Base-by-base conservation (phyloP, 2,888 invertebrate species). In the Chrysolina haemoptera region DNA sequence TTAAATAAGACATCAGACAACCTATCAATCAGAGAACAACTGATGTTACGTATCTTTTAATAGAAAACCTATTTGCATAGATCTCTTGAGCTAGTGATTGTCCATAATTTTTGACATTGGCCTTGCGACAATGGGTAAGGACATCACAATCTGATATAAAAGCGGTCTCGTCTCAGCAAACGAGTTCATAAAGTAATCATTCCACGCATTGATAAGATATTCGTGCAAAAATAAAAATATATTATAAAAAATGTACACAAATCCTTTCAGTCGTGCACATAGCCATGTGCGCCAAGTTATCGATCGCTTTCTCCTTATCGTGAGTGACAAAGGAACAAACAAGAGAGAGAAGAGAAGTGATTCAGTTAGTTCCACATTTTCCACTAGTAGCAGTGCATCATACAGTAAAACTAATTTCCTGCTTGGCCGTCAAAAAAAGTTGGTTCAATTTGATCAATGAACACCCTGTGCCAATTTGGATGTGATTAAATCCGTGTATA, bases 191-290 rank as follows among this genome's bases (percentile, higher is more conserved):
- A 1, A n/a, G 27, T 59, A 35, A 35, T n/a, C n/a, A n/a, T n/a
- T n/a, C n/a, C n/a, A n/a, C n/a, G n/a, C n/a, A n/a, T n/a, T n/a
- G n/a, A n/a, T n/a, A n/a, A n/a, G n/a, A n/a, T n/a, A n/a, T n/a
- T n/a, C n/a, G n/a, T n/a, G n/a, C 35, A 35, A 55, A 43, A 12
- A 2, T 40, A 2, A 4, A 16, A 35, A n/a, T 3, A 20, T 12
- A 9, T 11, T 20, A 22, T 50, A 1, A 9, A 89, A 87, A 82
- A 92, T 93, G 93, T 92, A 91, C 83, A 92, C 93, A 73, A 93
- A 93, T 86, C 93, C 93, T 68, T 93, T 93, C 85, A 92, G 93
- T 80, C 90, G 93, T 82, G 93, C 92, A 79, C 93, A 93, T 85
- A 93, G 92, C 41, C 91, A 91, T 72, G 89, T 93, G 84, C 90